Evolutionary conservation across 2,797 vertebrate species (phyloP), one percentile per base, ranked within the genome.

Genomic region (Luscinia megarhynchos): DNA sequence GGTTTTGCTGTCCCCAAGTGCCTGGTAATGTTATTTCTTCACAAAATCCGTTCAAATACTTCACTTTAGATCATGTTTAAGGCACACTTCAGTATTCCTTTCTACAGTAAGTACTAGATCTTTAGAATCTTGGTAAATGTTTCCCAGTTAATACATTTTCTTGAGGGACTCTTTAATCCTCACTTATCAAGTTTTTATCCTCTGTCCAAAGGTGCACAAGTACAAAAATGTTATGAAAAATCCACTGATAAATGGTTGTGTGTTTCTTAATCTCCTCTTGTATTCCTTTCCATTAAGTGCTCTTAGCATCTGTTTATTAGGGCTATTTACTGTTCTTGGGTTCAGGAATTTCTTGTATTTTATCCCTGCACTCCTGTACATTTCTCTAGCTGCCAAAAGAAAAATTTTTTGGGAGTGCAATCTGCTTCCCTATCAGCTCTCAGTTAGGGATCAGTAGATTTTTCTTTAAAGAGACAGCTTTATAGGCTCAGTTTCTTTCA

Each of bases 361-460:
- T 59, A 46, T 45, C 16, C 17, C 23, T 17, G 3, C 2, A 1
- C 3, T 73, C 15, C 10, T 77, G 29, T 66, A 2, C 48, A 12
- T 74, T 46, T 64, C 63, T 82, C 15, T 12, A 22, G 19, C 14
- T 84, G n/a, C 16, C 9, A 40, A 36, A 84, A 62, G 4, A 75
- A 8, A 7, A 55, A 8, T 34, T 63, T 19, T 43, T 70, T 75
- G 19, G 58, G 43, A 72, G 12, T 7, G 16, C 6, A 62, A 11
- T 30, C 4, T 70, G n/a, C 29, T 70, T 70, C 17, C 11, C 18
- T 70, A 2, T 41, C 21, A 43, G 4, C 13, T 72, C 29, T 76
- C 20, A 63, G 18, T 40, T 3, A 23, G 3, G 12, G 6, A 17
- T 11, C 0, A 1, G 16, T 34, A 4, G 0, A 17, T 38, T 74